Conservation (phyloP, 2,888 invertebrate genomes). For the Dynastes maya region DNA sequence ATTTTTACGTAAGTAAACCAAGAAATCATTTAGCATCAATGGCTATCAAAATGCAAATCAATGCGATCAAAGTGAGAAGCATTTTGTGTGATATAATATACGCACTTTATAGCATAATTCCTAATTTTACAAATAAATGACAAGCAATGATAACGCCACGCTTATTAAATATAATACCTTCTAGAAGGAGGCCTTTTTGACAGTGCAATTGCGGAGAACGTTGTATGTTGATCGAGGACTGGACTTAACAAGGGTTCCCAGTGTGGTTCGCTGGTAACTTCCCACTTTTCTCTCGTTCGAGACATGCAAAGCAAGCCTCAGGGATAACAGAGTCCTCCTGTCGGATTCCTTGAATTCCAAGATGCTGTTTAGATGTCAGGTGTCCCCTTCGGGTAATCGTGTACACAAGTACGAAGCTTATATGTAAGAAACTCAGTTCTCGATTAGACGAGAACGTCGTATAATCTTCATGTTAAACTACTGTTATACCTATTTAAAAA, state of each 20-base stretch:
- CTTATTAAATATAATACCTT: too few species aligned
- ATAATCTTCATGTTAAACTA: slow-evolving; percentile 17
- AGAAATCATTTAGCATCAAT: too few species aligned
- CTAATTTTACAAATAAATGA: too few species aligned
- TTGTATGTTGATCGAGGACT: slow-evolving; percentile 3
- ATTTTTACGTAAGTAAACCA: too few species aligned
- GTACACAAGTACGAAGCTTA: slow-evolving; percentile 54
- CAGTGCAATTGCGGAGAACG: slow-evolving; percentile 28
- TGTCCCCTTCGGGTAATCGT: slow-evolving; percentile 59
- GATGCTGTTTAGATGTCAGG: slow-evolving; percentile 59
- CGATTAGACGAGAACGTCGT: neutral
- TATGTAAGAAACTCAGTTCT: slow-evolving; percentile 10
- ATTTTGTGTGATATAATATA: too few species aligned
- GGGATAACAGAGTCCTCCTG: slow-evolving; percentile 60
- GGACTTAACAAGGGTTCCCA: slow-evolving; percentile 39
- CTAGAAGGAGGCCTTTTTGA: slow-evolving; percentile 1
- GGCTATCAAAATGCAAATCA: too few species aligned
- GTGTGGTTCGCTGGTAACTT: slow-evolving; percentile 13
- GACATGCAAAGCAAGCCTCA: slow-evolving; percentile 54
- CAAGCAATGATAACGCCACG: too few species aligned
- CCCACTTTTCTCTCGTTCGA: slow-evolving; percentile 24
- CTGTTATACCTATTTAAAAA: slow-evolving; percentile 2
- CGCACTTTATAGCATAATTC: too few species aligned
- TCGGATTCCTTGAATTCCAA: slow-evolving; percentile 61
- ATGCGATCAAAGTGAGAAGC: too few species aligned